Percentiles rank a stretch among this genome's conserved stretches.
phyloP scores from a whole-genome alignment of 2,797 vertebrate genomes.

The Salmo trutta region DNA sequence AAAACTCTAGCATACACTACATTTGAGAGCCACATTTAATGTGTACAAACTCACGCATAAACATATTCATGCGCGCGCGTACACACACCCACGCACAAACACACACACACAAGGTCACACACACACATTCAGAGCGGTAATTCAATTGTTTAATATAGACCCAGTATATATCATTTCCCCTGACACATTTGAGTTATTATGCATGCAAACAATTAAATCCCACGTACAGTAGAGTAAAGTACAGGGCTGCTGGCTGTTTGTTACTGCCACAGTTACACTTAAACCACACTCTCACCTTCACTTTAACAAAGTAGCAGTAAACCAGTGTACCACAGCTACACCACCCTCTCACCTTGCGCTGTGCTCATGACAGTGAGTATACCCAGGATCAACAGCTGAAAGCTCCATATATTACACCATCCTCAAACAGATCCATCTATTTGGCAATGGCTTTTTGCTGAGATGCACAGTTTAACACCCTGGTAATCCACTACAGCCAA shows the following conservation, averaged over 20 bases:
- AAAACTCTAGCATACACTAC: no score
- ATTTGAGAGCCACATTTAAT: neutral
- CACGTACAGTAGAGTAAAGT: constrained; percentile 16
- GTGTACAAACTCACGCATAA: neutral
- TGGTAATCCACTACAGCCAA: constrained; percentile 26
- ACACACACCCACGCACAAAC: no score
- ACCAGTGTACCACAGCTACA: neutral
- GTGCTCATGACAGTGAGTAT: neutral
- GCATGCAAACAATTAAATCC: constrained; percentile 33
- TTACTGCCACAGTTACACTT: constrained; percentile 52
- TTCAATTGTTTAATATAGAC: constrained; percentile 69
- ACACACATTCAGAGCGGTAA: constrained; percentile 42
- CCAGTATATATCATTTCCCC: constrained; percentile 71
- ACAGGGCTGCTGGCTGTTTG: constrained; percentile 34
- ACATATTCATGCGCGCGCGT: neutral
- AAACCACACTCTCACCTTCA: constrained; percentile 38
- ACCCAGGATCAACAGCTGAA: neutral
- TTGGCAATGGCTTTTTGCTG: constrained; percentile 57
- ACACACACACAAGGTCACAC: neutral
- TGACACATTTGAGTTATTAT: constrained; percentile 78
- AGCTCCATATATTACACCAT: constrained; percentile 25
- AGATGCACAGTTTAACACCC: constrained; percentile 54
- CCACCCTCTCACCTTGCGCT: neutral
- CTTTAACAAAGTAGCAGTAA: neutral
- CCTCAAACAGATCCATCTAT: constrained; percentile 39